Evolutionary conservation across 2,797 vertebrate species (phyloP).

Genomic region (Takifugu rubripes): DNA sequence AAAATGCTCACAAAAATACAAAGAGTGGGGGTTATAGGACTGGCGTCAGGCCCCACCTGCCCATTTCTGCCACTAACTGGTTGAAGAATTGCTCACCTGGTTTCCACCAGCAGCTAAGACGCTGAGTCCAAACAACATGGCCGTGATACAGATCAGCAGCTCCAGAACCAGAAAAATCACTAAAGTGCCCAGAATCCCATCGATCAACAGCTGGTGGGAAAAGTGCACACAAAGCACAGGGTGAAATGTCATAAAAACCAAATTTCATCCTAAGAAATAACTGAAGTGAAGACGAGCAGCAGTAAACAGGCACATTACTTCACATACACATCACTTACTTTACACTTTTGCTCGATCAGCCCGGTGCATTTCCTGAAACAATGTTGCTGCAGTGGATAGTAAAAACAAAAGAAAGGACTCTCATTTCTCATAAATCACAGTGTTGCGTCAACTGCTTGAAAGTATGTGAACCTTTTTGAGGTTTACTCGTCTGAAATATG

Average conservation of each 20-base stretch:
- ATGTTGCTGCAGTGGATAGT: slow-evolving; percentile 78
- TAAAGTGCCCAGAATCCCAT: slow-evolving; percentile 76
- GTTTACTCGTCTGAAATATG: too few species aligned
- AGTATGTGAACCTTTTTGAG: too few species aligned
- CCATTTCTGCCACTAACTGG: too few species aligned
- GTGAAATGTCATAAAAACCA: slow-evolving; percentile 16
- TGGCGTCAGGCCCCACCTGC: too few species aligned
- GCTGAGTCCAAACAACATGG: slow-evolving; percentile 78
- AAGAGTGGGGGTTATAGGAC: too few species aligned
- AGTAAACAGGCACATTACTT: too few species aligned
- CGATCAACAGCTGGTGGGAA: slow-evolving; percentile 68
- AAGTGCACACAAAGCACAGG: too few species aligned
- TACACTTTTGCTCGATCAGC: slow-evolving; percentile 79
- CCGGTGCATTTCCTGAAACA: slow-evolving; percentile 81
- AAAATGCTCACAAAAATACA: too few species aligned
- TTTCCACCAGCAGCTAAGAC: slow-evolving; percentile 68
- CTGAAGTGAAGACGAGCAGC: too few species aligned
- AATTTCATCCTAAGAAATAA: neutral
- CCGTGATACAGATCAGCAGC: slow-evolving; percentile 76
- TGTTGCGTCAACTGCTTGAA: too few species aligned
- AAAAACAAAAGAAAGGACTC: slow-evolving; percentile 66
- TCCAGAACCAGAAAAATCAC: slow-evolving; percentile 80
- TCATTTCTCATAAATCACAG: too few species aligned
- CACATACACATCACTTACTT: slow-evolving; percentile 71
- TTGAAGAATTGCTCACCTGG: slow-evolving; percentile 52